These are phyloP conservation scores for Odontesthes bonariensis DNA, from an alignment of 2,113 vertebrate genomes.

Conservation along the genomic window DNA sequence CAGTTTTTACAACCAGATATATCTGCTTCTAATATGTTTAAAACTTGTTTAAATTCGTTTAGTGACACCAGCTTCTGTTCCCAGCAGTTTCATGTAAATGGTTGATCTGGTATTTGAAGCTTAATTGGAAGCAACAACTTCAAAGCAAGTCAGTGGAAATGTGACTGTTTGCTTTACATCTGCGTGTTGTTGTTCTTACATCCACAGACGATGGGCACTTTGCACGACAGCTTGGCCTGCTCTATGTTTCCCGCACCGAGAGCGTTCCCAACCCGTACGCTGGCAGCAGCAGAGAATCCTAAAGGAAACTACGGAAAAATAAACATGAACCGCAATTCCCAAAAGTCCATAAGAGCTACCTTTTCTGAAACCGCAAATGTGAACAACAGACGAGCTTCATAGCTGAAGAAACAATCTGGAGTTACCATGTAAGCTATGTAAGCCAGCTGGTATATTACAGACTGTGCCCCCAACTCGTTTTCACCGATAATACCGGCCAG, in stretches of 20 bases:
- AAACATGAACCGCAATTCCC: background rate
- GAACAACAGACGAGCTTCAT: background rate
- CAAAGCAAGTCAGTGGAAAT: too few species aligned
- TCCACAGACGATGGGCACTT: conserved; percentile 82
- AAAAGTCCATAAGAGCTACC: background rate
- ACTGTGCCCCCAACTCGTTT: conserved; percentile 89
- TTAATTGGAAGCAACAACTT: background rate
- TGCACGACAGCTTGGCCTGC: conserved; percentile 84
- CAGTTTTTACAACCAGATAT: too few species aligned
- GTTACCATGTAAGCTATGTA: conserved; percentile 88
- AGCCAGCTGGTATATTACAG: conserved; percentile 85
- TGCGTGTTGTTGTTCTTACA: conserved; percentile 66
- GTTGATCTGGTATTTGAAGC: too few species aligned
- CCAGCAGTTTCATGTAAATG: too few species aligned
- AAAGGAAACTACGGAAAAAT: conserved; percentile 83
- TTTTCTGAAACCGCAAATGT: background rate
- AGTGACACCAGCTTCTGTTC: too few species aligned
- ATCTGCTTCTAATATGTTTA: too few species aligned
- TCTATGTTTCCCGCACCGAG: conserved; percentile 86
- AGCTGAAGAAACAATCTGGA: background rate
- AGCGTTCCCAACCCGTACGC: conserved; percentile 89
- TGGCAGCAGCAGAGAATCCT: conserved; percentile 87
- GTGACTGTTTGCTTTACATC: background rate
- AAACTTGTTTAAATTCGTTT: too few species aligned
- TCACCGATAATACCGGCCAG: conserved; percentile 88